phyloP scores from a whole-genome alignment of 2,888 invertebrate genomes.

The Spicauda simplicius region DNA sequence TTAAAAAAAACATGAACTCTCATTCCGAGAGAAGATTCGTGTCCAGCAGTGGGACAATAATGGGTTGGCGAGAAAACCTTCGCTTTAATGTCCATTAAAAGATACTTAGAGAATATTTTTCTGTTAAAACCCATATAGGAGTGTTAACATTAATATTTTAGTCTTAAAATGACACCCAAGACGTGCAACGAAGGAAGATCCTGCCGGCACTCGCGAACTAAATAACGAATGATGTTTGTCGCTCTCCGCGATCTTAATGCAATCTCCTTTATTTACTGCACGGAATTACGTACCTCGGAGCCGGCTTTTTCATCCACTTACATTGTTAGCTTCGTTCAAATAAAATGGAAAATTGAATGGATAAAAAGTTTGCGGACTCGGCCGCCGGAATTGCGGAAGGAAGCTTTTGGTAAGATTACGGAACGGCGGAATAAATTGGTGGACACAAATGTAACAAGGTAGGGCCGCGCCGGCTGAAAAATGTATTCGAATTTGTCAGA shows the following conservation, averaged over 20 bases:
- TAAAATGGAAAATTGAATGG: constrained; percentile 33
- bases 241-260: constrained; percentile 23
- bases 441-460: constrained; percentile 19
- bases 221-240: constrained; percentile 4
- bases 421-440: constrained; percentile 5
- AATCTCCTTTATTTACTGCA: constrained; percentile 39
- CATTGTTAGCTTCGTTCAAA: constrained; percentile 36
- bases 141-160: no score
- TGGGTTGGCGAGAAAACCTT: no score
- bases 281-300: constrained; percentile 19
- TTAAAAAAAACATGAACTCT: no score
- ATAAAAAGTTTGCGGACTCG: constrained; percentile 28
- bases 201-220: background rate
- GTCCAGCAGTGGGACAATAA: no score
- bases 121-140: no score
- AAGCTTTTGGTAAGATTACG: constrained; percentile 16
- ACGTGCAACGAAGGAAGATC: background rate
- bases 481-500: background rate
- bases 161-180: background rate
- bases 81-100: no score
- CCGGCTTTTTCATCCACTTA: constrained; percentile 39
- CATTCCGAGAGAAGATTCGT: no score
- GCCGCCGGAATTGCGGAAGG: constrained; percentile 11
- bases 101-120: no score
- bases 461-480: background rate